Conservation (phyloP, 2,888 invertebrate genomes). For the Dryomyza anilis region DNA sequence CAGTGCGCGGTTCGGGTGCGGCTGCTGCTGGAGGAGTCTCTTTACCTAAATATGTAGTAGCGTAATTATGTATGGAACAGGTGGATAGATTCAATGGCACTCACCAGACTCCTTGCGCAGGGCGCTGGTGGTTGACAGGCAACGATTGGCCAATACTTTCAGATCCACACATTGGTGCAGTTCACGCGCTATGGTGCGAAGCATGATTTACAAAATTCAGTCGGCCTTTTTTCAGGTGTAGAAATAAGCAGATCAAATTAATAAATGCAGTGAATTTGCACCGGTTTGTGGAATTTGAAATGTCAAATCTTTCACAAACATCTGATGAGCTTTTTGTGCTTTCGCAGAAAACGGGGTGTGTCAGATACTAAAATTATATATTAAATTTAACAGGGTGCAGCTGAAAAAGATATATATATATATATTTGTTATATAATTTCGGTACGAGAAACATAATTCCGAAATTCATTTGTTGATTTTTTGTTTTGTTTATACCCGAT, state of each 20-base stretch:
- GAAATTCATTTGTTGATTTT: too few species aligned
- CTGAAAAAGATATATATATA: too few species aligned
- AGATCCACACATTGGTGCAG: constrained; percentile 35
- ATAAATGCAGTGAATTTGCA: neutral
- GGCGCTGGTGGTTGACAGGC: constrained; percentile 35
- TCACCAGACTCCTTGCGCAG: constrained; percentile 37
- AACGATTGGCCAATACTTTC: constrained; percentile 38
- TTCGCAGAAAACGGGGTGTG: too few species aligned
- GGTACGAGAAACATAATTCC: too few species aligned
- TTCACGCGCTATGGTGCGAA: constrained; percentile 39
- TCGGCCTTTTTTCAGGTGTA: neutral
- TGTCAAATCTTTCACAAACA: neutral
- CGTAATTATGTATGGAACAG: constrained; percentile 30
- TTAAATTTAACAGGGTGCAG: neutral
- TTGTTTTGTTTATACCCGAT: too few species aligned
- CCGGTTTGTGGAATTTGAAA: neutral
- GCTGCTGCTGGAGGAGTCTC: constrained; percentile 18
- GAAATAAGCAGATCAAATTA: neutral
- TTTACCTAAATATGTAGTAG: constrained; percentile 36
- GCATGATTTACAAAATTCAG: constrained; percentile 35
- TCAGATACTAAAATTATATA: neutral
- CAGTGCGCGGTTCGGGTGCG: constrained; percentile 34
- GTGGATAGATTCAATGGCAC: neutral
- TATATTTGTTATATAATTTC: too few species aligned
- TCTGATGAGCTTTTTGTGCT: neutral